Base-by-base conservation (phyloP, 2,113 vertebrate species). In the Eubucco bourcierii region DNA sequence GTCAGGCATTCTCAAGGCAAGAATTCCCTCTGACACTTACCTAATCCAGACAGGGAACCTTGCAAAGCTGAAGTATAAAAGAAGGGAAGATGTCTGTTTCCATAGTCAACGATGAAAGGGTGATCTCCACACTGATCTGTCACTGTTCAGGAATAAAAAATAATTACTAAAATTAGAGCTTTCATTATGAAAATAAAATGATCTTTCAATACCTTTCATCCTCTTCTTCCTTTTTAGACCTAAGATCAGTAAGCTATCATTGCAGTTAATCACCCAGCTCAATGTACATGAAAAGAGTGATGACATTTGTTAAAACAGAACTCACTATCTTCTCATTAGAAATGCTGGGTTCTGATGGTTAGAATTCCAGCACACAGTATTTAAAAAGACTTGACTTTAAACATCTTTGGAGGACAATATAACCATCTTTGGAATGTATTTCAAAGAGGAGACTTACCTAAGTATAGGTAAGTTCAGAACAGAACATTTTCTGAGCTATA, bases 141-240 rank as follows among this genome's bases (percentile, higher is more conserved):
- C 47, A 34, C 58, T 64, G 37, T 3, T 31, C 27, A 34, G 39
- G 58, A 88, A 87, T 64, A 46, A 47, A 67, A 75, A 63, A 74
- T 52, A 4, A 13, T 8, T 66, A 9, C 12, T 13, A 27, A 9
- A 76, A 75, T 52, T 53, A 56, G 4, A 41, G 18, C 0, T 25
- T 78, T 39, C 46, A 55, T n/a, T 75, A 24, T 27, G 10, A 67
- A 74, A 23, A 46, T 25, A 63, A 77, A 19, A 52, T 25, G 17
- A 52, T 31, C 3, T 59, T 78, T 79, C 1, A 0, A 2, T 66
- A 80, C 5, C 1, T 3, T 89, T 81, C 4, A 53, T 37, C 31
- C 2, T 70, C 13, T 52, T 67, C 15, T 37, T 91, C 28, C 9
- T 60, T 94, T 76, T 83, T 24, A 52, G 31, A 56, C 31, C 8